Percentiles rank a stretch among this genome's conserved stretches.
Conservation (phyloP, 53 echinoderm and acorn worm genomes). For the Pentamera pediparva region DNA sequence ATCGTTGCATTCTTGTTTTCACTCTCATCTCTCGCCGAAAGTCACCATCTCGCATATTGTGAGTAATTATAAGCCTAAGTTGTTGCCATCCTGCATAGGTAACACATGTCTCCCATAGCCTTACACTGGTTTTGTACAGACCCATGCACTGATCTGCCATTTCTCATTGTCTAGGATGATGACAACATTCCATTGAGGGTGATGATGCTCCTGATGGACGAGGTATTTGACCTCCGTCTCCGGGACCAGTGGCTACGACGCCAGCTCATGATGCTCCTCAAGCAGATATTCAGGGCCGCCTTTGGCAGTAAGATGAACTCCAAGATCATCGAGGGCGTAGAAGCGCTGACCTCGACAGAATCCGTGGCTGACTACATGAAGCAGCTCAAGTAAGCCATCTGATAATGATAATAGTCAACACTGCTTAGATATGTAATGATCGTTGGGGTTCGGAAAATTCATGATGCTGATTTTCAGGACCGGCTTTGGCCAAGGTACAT, state of each 20-base stretch:
- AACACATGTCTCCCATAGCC: background rate
- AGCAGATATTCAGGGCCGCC: slow-evolving; percentile 90
- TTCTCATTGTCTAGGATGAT: slow-evolving; percentile 56
- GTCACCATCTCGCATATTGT: background rate
- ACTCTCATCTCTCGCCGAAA: no score
- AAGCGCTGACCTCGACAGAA: slow-evolving; percentile 76
- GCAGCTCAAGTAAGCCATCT: slow-evolving; percentile 64
- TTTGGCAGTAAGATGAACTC: slow-evolving; percentile 92
- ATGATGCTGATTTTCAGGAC: no score
- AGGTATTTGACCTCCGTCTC: slow-evolving; percentile 89
- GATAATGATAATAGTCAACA: background rate
- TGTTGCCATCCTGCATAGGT: no score
- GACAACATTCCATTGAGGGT: slow-evolving; percentile 96
- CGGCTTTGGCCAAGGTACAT: no score
- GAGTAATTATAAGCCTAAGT: no score
- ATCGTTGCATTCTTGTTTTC: no score
- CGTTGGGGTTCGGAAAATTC: no score
- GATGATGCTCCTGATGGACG: slow-evolving; percentile 94
- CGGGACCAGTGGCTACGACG: slow-evolving; percentile 97
- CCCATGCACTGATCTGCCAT: background rate
- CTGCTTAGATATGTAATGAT: background rate
- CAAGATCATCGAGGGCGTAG: slow-evolving; percentile 85
- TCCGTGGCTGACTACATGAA: slow-evolving; percentile 92
- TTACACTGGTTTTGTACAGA: background rate
- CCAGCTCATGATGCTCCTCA: slow-evolving; percentile 68